phyloP scores from a whole-genome alignment of 2,888 invertebrate genomes.

The Chaitophorus viminalis region DNA sequence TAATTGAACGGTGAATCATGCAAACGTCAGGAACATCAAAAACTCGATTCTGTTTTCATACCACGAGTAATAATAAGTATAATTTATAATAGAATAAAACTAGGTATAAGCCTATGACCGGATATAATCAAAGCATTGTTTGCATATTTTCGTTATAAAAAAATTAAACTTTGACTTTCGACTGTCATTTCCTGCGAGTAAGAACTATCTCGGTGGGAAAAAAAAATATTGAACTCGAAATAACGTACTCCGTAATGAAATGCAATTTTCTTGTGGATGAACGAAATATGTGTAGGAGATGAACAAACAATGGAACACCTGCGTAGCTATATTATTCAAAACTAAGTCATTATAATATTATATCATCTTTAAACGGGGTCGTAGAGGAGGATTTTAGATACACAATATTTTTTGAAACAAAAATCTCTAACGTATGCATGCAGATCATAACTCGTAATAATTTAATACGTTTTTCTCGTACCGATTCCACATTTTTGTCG shows the following conservation, averaged over 20 bases:
- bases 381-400: neutral
- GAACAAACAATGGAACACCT: conserved; percentile 45
- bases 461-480: no score
- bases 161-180: neutral
- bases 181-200: neutral
- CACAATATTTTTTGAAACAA: neutral
- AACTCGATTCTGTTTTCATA: no score
- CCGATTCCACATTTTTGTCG: no score
- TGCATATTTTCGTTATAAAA: neutral
- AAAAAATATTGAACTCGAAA: neutral
- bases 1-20: no score
- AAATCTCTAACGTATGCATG: neutral
- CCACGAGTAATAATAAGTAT: no score
- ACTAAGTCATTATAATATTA: neutral
- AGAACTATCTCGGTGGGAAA: neutral
- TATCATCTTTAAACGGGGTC: neutral
- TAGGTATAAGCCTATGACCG: no score
- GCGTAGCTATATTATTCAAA: conserved; percentile 16
- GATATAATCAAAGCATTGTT: no score
- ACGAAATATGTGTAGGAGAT: conserved; percentile 16
- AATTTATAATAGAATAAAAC: no score
- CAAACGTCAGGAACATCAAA: no score
- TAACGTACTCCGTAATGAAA: neutral
- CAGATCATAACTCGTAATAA: neutral
- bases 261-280: conserved; percentile 1